Evolutionary conservation across 2,888 invertebrate species (phyloP), one percentile per base, ranked within the genome.

Genomic region (Cabera pusaria): DNA sequence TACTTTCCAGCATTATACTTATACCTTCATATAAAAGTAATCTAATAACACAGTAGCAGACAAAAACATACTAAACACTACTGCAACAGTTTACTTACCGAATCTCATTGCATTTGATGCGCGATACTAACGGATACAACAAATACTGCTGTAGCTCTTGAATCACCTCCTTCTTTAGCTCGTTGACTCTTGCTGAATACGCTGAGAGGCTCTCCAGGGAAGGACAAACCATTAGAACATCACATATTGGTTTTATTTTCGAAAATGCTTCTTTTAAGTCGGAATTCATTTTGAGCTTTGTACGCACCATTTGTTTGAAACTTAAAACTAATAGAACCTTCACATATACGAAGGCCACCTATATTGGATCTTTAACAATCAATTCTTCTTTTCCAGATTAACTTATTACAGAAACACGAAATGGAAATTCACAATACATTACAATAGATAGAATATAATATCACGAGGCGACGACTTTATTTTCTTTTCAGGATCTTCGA

Each of bases 131-230:
- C 0, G 92, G 92, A 47, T 87, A 89, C 23, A 91, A 58, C 40
- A 92, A 68, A 52, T 90, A 91, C 43, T 90, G 88, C 19, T 89
- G 87, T 10, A 92, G 61, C 45, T 90, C 86, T 40, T 91, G 88
- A 1, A 91, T 54, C 1, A 79, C 69, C 26, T 80, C 75, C 10
- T 64, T 60, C 21, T 85, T 76, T 39, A 90, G 56, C 10, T 68
- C 73, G n/a, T 60, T 51, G 2, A 90, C 62, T 8, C 66, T 48
- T 2, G 56, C 44, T 1, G 59, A 58, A 43, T 90, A 79, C 12
- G 72, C 59, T 4, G 52, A 48, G 14, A 90, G 68, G 38, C 67
- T 81, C 14, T 83, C 74, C 11, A 68, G 53, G 10, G 77, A 74
- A 1, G 91, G 91, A 48, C 73, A 63, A 23, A 78, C 71, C 70